These are phyloP conservation scores for Drosophila austrosaltans DNA, from an alignment of 2,888 invertebrate species.

Conservation along the genomic window DNA sequence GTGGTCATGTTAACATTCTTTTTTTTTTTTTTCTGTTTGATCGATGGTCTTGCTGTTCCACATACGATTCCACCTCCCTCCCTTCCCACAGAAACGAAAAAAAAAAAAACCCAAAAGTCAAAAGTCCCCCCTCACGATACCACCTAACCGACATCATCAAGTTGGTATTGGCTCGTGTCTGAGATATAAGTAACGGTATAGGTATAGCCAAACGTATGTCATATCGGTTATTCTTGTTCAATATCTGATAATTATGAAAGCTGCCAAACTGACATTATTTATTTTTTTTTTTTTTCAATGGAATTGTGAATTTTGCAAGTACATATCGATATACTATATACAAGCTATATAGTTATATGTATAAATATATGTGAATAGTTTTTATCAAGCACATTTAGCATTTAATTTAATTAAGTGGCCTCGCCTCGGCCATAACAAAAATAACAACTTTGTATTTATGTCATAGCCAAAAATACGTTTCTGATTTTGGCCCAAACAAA, in stretches of 20 bases:
- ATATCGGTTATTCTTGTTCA: constrained; percentile 26
- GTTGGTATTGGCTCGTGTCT: constrained; percentile 53
- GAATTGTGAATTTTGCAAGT: constrained; percentile 39
- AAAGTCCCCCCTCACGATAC: not conserved
- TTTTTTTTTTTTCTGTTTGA: constrained; percentile 42
- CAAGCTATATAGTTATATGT: not conserved
- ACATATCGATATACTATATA: not conserved
- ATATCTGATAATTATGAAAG: constrained; percentile 5
- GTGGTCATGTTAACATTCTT: constrained; percentile 63
- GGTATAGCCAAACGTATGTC: not conserved
- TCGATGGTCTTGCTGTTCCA: constrained; percentile 66
- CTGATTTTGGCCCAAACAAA: constrained; percentile 27
- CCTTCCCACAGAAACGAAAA: too few relatives aligned
- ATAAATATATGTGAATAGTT: constrained; percentile 22
- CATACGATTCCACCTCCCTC: constrained; percentile 40
- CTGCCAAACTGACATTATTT: not conserved
- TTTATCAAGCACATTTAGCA: constrained; percentile 41
- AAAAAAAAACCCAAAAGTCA: not conserved
- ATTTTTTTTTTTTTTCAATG: constrained; percentile 29
- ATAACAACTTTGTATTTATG: constrained; percentile 58
- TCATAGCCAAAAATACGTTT: constrained; percentile 72
- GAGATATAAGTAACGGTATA: too few relatives aligned
- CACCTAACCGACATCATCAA: not conserved
- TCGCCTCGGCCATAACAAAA: constrained; percentile 11
- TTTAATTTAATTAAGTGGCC: constrained; percentile 44